Conservation (phyloP, 2,888 invertebrate species). For the Cheiracanthium punctorium region DNA sequence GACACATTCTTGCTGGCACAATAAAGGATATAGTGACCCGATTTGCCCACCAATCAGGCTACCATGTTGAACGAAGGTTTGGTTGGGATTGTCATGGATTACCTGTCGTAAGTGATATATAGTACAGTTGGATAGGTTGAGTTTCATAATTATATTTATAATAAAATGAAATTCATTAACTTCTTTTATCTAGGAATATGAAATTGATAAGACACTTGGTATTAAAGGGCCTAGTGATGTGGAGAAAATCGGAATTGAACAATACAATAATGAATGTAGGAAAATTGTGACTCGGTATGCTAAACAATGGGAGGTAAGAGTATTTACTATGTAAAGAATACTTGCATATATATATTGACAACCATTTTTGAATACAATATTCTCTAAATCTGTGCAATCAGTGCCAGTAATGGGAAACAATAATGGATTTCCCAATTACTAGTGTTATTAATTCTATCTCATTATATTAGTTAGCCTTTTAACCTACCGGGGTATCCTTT, state of each 20-base stretch:
- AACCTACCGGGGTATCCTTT: too few species aligned
- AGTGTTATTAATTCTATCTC: too few species aligned
- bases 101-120: constrained; percentile 82
- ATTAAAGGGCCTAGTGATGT: constrained; percentile 98
- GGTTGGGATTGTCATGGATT: constrained; percentile 99
- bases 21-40: constrained; percentile 98
- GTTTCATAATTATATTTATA: too few species aligned
- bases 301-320: constrained; percentile 88
- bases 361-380: too few species aligned
- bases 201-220: constrained; percentile 91
- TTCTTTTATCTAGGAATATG: constrained; percentile 82
- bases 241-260: constrained; percentile 94
- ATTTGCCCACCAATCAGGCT: constrained; percentile 94
- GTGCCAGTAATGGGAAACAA: too few species aligned
- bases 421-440: too few species aligned
- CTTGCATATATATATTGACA: too few species aligned
- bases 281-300: constrained; percentile 98
- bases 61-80: constrained; percentile 89
- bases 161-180: too few species aligned
- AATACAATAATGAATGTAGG: constrained; percentile 96
- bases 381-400: too few species aligned
- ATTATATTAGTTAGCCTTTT: too few species aligned
- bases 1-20: constrained; percentile 97
- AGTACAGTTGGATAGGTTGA: neutral
- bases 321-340: too few species aligned